These are phyloP conservation scores for Mythimna loreyi DNA, from an alignment of 2,888 invertebrate genomes.

Conservation along the genomic window DNA sequence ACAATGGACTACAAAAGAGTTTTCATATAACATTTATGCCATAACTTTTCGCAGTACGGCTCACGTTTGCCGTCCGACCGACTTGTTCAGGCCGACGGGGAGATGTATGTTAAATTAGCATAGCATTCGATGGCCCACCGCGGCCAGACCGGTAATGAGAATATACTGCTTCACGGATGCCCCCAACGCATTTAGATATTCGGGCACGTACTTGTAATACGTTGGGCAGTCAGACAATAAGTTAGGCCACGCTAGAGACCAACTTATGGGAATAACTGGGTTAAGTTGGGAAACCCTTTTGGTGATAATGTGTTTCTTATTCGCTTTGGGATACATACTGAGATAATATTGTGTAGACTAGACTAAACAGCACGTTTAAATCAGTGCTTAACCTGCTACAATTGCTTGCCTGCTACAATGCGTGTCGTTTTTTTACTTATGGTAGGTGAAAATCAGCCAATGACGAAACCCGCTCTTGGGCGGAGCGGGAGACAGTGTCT, in stretches of 20 bases:
- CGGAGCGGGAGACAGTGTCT: no score
- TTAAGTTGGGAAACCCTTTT: slow-evolving; percentile 27
- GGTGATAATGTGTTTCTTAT: slow-evolving; percentile 47
- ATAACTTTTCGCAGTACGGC: slow-evolving; percentile 21
- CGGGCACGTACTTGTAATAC: slow-evolving; percentile 65
- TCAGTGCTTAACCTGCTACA: no score
- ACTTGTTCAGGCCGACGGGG: slow-evolving; percentile 56
- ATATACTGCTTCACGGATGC: slow-evolving; percentile 77
- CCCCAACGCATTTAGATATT: slow-evolving; percentile 68
- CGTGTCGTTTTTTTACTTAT: no score
- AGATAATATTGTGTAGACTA: background rate
- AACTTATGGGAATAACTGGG: slow-evolving; percentile 45
- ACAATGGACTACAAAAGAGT: slow-evolving; percentile 6
- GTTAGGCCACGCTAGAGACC: slow-evolving; percentile 42
- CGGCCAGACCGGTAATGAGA: slow-evolving; percentile 76
- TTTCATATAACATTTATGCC: slow-evolving; percentile 1
- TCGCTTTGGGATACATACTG: background rate
- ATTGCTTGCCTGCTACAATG: no score
- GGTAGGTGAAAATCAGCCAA: no score
- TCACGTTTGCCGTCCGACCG: slow-evolving; percentile 35
- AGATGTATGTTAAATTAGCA: slow-evolving; percentile 82
- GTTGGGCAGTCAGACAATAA: slow-evolving; percentile 57
- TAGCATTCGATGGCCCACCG: slow-evolving; percentile 80
- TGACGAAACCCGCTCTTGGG: no score
- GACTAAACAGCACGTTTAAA: background rate